Evolutionary conservation across 92 coral and sea anemone genomes (phyloP).

Genomic region (Micromussa lordhowensis): DNA sequence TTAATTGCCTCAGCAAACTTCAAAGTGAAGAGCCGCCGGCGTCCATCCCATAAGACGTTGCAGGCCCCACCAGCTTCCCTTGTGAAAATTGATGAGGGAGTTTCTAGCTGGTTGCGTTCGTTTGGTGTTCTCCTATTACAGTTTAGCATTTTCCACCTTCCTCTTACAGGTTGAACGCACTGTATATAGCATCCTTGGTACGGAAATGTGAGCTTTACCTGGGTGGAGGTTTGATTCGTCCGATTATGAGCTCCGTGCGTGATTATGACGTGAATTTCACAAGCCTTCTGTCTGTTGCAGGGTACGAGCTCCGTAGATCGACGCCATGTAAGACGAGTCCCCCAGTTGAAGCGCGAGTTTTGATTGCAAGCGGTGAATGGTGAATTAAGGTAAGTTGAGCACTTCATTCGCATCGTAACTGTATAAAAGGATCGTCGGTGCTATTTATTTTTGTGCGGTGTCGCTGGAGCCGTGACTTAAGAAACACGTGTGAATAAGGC

Average conservation of each 20-base stretch:
- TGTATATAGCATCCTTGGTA: conserved; percentile 82
- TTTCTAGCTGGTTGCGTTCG: conserved; percentile 73
- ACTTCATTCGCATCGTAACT: conserved; percentile 92
- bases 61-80: conserved; percentile 71
- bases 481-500: conserved; percentile 83
- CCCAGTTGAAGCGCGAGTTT: conserved; percentile 94
- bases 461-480: conserved; percentile 78
- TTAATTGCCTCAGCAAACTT: conserved; percentile 65
- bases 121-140: conserved; percentile 97
- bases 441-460: conserved; percentile 82
- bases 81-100: conserved; percentile 88
- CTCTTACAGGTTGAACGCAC: conserved; percentile 82
- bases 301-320: conserved; percentile 47
- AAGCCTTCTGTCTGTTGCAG: conserved; percentile 77
- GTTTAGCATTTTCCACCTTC: conserved; percentile 89
- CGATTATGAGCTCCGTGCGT: conserved; percentile 42
- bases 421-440: conserved; percentile 87
- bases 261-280: conserved; percentile 63
- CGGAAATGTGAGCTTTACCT: conserved; percentile 72
- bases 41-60: conserved; percentile 81
- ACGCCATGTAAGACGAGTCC: conserved; percentile 92
- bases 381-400: conserved; percentile 99
- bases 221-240: conserved; percentile 62
- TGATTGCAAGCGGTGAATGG: conserved; percentile 99
- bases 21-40: conserved; percentile 72